Base-by-base conservation (phyloP, 2,888 invertebrate genomes). In the Aleiodes alternator region DNA sequence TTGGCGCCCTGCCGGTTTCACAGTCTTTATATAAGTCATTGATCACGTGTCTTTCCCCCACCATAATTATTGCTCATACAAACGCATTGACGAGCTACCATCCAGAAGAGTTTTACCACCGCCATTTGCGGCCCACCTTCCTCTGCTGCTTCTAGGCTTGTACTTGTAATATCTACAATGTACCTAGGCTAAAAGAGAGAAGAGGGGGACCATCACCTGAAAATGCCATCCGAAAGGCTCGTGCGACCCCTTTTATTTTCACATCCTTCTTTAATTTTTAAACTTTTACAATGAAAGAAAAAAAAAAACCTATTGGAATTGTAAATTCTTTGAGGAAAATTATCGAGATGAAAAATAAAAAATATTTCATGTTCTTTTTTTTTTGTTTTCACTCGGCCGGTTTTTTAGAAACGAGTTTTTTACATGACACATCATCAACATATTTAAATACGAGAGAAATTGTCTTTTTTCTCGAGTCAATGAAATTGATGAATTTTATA, bases 1-100 rank as follows among this genome's bases (percentile, higher is more conserved):
- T 88, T 87, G 84, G 86, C 85, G 84, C 84, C 86, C 85, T 84
- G 87, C 85, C 86, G 83, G 88, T 84, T 82, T 84, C 77, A 83
- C 84, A 31, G 87, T 86, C 87, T 89, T 89, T 89, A 89, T 89
- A 89, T 89, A 89, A 88, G 86, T 86, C 84, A 87, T 86, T 85
- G 89, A 87, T 89, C 89, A 89, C 89, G 89, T 89, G 89, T 83
- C 83, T 73, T 84, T 80, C 85, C 84, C 87, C 84, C 79, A 78
- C 80, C 78, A 61, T 29, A 31, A 34, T 23, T 38, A 23, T 43
- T 48, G 34, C 55, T 72, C 43, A 34, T 34, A 34, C 34, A 34
- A 56, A 72, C 73, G 75, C 57, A 57, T 69, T 75, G 76, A 77
- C 72, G 72, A 72, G 76, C 23, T 23, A 78, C 76, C 80, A 72